Base-by-base conservation (phyloP, 1,140 invertebrate species). In the Scylla paramamosain region DNA sequence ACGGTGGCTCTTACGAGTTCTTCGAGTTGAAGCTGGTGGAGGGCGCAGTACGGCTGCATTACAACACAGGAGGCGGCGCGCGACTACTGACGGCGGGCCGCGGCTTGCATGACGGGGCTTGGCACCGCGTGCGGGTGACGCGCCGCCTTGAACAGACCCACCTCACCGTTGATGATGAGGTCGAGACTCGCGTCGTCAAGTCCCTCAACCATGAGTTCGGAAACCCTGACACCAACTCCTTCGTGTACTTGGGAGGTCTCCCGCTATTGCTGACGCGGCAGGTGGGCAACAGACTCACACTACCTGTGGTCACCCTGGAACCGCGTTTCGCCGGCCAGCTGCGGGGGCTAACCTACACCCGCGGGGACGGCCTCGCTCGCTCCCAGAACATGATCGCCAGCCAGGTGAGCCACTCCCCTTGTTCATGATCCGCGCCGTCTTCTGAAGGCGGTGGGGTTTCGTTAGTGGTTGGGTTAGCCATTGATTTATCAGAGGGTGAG, bases 21-120 rank as follows among this genome's bases (percentile, higher is more conserved):
- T 99, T 99, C 97, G 99, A 99, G 97, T 97, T 99, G 90, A 99
- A 99, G 96, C 97, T 99, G 25, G 98, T 99, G 7, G 98, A 99
- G 96, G 98, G 99, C 31, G 98, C 98, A 0, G 97, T 99, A n/a
- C 97, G 99, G 89, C 97, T 99, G 96, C 97, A 99, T 95, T 99
- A 99, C 97, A 99, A 99, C 97, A 97, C 99, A 91, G 98, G 98
- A 12, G 98, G 98, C 46, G 98, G 98, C 0, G 98, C 98, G 10
- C 98, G 99, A 97, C 98, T 99, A 93, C 98, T 99, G 91, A 98
- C 98, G 31, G 98, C 99, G 25, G 98, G 98, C 12, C 97, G 98
- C 86, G 98, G 99, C 96, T 97, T 99, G 8, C 98, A 98, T 96
- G 98, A 99, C 97, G 98, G 98, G 20, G 98, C 98, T 96, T 99